Base-by-base conservation (phyloP, 2,113 vertebrate genomes). In the Ciconia boyciana region DNA sequence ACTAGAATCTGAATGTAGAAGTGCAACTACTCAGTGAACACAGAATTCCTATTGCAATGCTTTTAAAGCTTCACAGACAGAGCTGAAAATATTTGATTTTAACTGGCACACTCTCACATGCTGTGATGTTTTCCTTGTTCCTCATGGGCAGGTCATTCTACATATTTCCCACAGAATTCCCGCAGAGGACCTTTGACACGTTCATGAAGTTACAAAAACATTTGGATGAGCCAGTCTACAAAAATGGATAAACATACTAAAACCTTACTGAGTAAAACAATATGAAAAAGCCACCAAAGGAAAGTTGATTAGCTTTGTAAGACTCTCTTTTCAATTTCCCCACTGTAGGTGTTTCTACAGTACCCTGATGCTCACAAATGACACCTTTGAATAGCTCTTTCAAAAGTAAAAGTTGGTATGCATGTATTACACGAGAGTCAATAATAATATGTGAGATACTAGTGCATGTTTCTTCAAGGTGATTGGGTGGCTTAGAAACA, bases 111-210 rank as follows among this genome's bases (percentile, higher is more conserved):
- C 13, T 86, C 28, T 90, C 86, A 85, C 98, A 98, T 98, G 97
- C 97, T 98, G 98, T 96, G 97, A 97, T 97, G 97, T 97, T 98
- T 98, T 97, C 95, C 93, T 97, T 98, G 36, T 98, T 97, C 97
- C 93, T 97, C 94, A 97, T 92, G 92, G 94, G 94, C 96, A 96
- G 97, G 97, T 97, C 98, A 98, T 95, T 95, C 95, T 97, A 91
- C 93, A 98, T 98, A 97, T 98, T 98, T 98, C 98, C 97, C 98
- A 98, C 84, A 98, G 97, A 98, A 98, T 98, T 97, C 98, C 97
- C 93, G 70, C 97, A 98, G 98, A 98, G 97, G 97, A 98, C 97
- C 98, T 98, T 98, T 98, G 98, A 98, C 98, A 96, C 1, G 0
- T 86, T 97, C 94, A 97, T 52, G 77, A 97, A 97, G 97, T 96